Percentiles rank a stretch among this genome's conserved stretches.
Conservation (phyloP, 2,888 invertebrate species). For the Oasisia sp. region DNA sequence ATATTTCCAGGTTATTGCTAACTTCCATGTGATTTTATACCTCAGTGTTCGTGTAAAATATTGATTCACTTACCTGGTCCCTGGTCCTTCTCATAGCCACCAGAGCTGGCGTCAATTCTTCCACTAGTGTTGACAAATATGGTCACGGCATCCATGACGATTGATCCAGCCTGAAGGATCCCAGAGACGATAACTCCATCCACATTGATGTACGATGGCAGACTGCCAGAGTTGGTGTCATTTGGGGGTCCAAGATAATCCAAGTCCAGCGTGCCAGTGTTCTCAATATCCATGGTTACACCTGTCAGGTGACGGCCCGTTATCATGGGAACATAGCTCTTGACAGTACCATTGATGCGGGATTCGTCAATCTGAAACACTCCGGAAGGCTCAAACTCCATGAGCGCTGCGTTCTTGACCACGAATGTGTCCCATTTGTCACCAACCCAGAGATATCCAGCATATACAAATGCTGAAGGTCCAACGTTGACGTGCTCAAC, state of each 20-base stretch:
- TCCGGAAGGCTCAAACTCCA: slow-evolving; percentile 32
- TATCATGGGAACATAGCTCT: slow-evolving; percentile 38
- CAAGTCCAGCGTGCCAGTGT: slow-evolving; percentile 42
- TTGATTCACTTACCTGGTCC: slow-evolving; percentile 45
- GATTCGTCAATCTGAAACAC: slow-evolving; percentile 27
- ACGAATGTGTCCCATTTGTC: slow-evolving; percentile 38
- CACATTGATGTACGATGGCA: slow-evolving; percentile 40
- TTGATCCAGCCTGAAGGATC: slow-evolving; percentile 43
- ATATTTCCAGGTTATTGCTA: neutral
- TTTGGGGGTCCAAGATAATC: slow-evolving; percentile 40
- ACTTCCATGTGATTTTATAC: neutral
- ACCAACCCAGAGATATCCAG: slow-evolving; percentile 36
- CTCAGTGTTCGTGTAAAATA: neutral
- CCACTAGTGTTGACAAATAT: slow-evolving; percentile 31
- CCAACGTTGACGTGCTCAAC: neutral
- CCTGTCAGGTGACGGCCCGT: slow-evolving; percentile 39
- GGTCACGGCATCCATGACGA: slow-evolving; percentile 33
- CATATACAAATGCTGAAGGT: slow-evolving; percentile 36
- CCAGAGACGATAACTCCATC: slow-evolving; percentile 43
- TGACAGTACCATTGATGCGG: slow-evolving; percentile 43
- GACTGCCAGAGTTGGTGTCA: slow-evolving; percentile 38
- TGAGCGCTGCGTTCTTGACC: slow-evolving; percentile 32
- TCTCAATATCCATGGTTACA: slow-evolving; percentile 38
- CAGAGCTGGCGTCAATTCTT: slow-evolving; percentile 42
- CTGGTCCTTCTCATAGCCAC: slow-evolving; percentile 43